These are phyloP conservation scores for Chauna torquata DNA, from an alignment of 2,113 vertebrate genomes.

Conservation along the genomic window DNA sequence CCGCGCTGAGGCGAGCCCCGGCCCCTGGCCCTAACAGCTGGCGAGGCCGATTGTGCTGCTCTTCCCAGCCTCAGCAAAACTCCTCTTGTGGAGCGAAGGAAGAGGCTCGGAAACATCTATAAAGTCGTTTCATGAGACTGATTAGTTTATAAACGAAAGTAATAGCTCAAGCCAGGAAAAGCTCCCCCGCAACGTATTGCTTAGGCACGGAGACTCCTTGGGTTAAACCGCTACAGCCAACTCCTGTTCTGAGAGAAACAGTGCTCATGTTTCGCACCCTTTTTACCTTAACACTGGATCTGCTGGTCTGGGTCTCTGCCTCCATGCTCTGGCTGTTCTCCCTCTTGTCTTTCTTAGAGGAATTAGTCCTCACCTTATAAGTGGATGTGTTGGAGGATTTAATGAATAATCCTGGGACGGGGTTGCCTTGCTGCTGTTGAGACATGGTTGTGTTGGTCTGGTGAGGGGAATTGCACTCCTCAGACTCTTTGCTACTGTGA, in stretches of 20 bases:
- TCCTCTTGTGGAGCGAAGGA: neutral
- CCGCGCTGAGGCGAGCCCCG: accelerated
- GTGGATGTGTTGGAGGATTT: constrained; percentile 83
- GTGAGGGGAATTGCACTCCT: constrained; percentile 88
- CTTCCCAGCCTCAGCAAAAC: neutral
- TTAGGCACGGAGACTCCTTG: neutral
- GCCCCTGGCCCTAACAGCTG: accelerated
- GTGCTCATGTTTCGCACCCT: constrained; percentile 10
- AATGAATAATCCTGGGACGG: constrained; percentile 87
- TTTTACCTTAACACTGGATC: constrained; percentile 75
- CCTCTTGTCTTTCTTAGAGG: constrained; percentile 72
- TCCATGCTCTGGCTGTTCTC: constrained; percentile 74
- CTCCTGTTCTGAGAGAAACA: constrained; percentile 52
- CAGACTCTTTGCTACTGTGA: constrained; percentile 91
- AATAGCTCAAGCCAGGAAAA: neutral
- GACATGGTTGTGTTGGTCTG: constrained; percentile 84
- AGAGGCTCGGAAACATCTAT: neutral
- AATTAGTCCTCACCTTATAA: constrained; percentile 85
- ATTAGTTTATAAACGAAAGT: constrained; percentile 6
- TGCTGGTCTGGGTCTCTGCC: constrained; percentile 67
- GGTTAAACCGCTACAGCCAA: neutral
- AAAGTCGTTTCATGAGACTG: neutral
- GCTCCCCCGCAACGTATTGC: neutral
- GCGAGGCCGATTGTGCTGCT: accelerated
- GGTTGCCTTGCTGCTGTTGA: constrained; percentile 80